Evolutionary conservation across 2,113 vertebrate genomes (phyloP), one percentile per base, ranked within the genome.

Genomic region (Carettochelys insculpta): DNA sequence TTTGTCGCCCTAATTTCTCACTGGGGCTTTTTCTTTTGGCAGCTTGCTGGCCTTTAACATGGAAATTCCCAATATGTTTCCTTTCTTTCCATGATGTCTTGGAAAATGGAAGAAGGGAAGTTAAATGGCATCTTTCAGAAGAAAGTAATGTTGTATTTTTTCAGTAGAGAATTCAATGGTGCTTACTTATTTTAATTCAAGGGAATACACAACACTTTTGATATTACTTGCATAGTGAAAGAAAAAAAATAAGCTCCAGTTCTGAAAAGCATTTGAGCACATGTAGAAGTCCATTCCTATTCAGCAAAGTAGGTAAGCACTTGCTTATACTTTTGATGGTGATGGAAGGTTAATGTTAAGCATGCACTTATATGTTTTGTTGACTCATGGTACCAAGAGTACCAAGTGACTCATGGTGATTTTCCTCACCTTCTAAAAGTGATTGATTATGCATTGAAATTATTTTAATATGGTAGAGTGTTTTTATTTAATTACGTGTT

Each of bases 141-240:
- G 1, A 17, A 3, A 65, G 31, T 11, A 20, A 2, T 5, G 3
- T 54, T 4, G 53, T 89, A 38, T 43, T 88, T 3, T 54, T 88
- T 77, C 77, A 91, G 25, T 19, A 77, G n/a, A 87, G 52, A 65
- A 65, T 19, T 65, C 34, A 61, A 31, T 61, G 17, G 34, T n/a
- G 58, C 3, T 34, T 65, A n/a, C 8, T 8, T 65, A 65, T 65
- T 65, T 65, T 65, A 65, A 65, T 65, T 19, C 8, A 19, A n/a
- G 31, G 58, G 31, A 65, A 65, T 65, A 65, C 31, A 65, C 34
- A 65, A n/a, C n/a, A n/a, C n/a, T 31, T 14, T 61, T 34, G 16
- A 27, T 61, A 34, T 61, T 31, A 61, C 31, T 34, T n/a, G 16
- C 58, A n/a, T 65, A n/a, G 31, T 0, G 0, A 6, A 79, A 13